Evolutionary conservation across 2,888 invertebrate species (phyloP), one percentile per base, ranked within the genome.

Genomic region (Ptilodon capucinus): DNA sequence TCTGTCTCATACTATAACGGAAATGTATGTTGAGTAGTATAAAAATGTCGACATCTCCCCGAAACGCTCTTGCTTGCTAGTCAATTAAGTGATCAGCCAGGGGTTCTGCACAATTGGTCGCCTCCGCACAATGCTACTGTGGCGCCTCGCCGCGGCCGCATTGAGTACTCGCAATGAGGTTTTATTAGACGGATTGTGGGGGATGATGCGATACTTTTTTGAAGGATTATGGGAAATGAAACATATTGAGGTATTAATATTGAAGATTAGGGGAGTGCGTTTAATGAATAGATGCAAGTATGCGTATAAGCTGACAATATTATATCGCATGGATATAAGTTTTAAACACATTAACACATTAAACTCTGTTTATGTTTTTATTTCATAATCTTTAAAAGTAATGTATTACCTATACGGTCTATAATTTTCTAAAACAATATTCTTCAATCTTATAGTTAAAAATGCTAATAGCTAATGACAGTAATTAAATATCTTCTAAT

Each of bases 71-170:
- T 80, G 79, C 79, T 81, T 76, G 68, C 77, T 82, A 88, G 87
- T 89, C 89, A 90, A 90, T 90, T 90, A 90, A 86, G 87, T 84
- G 86, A 86, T 89, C 88, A 88, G 81, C 76, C 87, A 88, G 88
- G 87, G 88, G 89, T 85, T 80, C 79, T 75, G 79, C 81, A 84
- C 90, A 88, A 89, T 89, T 85, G 90, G 89, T 79, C 89, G 89
- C 90, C 86, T 88, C 78, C 69, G 73, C 79, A 91, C 86, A 91
- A 90, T 75, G 85, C 79, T 66, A 70, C 78, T 58, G 78, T 81
- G 74, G 80, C 78, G 84, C 79, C 79, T 72, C 71, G 62, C 45
- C 55, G 66, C 57, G 58, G 69, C 63, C 64, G 62, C 65, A 74
- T 78, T 79, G 76, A 69, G 75, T 55, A 63, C 65, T 61, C 66